Conservation (phyloP, 1,140 invertebrate species). For the Tetraneura akinire region DNA sequence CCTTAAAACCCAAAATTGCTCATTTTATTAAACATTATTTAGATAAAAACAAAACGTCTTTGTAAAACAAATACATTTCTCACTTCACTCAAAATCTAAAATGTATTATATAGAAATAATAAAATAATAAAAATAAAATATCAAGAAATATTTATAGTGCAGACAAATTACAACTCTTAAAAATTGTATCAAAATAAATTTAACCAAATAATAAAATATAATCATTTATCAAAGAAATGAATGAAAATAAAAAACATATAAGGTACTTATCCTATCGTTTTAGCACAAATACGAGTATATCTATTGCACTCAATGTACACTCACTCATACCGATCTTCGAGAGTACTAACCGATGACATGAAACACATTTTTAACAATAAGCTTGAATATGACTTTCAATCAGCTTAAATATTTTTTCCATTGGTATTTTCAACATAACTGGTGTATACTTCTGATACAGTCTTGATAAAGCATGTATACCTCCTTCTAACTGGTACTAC, state of each 20-base stretch:
- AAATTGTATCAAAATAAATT: too few species aligned
- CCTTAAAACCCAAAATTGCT: too few species aligned
- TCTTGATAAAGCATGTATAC: not conserved
- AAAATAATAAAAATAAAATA: too few species aligned
- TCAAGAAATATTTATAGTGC: too few species aligned
- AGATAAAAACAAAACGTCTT: too few species aligned
- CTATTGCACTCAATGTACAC: not conserved
- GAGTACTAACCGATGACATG: not conserved
- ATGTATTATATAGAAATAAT: too few species aligned
- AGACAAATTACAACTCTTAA: too few species aligned
- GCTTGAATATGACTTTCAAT: not conserved
- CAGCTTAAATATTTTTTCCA: not conserved
- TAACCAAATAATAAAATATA: too few species aligned
- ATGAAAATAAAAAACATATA: not conserved
- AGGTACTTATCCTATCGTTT: not conserved
- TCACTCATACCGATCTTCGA: not conserved
- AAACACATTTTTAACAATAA: not conserved
- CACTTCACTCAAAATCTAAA: too few species aligned
- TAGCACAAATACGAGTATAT: not conserved
- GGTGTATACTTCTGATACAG: not conserved
- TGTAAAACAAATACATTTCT: too few species aligned
- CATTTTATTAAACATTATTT: too few species aligned
- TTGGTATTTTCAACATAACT: not conserved
- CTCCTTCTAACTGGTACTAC: not conserved
- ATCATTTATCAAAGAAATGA: not conserved